phyloP scores from a whole-genome alignment of 1,140 invertebrate species.

The Solenopsis invicta region DNA sequence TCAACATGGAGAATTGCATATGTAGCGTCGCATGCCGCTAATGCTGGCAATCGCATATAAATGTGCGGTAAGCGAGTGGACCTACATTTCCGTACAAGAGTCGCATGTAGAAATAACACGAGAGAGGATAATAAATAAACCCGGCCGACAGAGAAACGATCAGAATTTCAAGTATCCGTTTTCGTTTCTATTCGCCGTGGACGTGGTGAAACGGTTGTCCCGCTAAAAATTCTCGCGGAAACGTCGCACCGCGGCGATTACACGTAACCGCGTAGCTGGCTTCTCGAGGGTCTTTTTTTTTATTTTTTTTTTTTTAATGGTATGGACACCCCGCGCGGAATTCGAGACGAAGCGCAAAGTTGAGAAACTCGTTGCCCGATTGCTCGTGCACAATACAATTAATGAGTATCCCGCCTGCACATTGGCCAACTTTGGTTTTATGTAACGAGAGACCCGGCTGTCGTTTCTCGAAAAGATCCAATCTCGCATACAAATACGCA shows the following conservation, averaged over 20 bases:
- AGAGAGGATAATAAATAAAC: slow-evolving; percentile 29
- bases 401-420: slow-evolving; percentile 69
- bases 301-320: slow-evolving; percentile 35
- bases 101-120: neutral
- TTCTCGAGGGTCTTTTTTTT: neutral
- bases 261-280: neutral
- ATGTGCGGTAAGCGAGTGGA: neutral
- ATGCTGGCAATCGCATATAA: neutral
- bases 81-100: slow-evolving; percentile 28
- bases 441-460: slow-evolving; percentile 68
- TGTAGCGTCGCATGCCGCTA: neutral
- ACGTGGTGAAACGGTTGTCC: neutral
- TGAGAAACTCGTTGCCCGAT: slow-evolving; percentile 63
- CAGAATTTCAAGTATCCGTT: slow-evolving; percentile 11
- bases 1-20: neutral
- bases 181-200: neutral
- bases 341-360: slow-evolving; percentile 29
- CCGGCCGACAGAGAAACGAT: neutral
- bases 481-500: slow-evolving; percentile 34
- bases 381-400: slow-evolving; percentile 74
- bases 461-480: slow-evolving; percentile 11
- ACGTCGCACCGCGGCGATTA: neutral
- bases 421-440: slow-evolving; percentile 69
- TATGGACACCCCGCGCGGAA: slow-evolving; percentile 57
- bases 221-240: slow-evolving; percentile 24